phyloP scores from a whole-genome alignment of 2,797 vertebrate genomes.

The Ataeniobius toweri region DNA sequence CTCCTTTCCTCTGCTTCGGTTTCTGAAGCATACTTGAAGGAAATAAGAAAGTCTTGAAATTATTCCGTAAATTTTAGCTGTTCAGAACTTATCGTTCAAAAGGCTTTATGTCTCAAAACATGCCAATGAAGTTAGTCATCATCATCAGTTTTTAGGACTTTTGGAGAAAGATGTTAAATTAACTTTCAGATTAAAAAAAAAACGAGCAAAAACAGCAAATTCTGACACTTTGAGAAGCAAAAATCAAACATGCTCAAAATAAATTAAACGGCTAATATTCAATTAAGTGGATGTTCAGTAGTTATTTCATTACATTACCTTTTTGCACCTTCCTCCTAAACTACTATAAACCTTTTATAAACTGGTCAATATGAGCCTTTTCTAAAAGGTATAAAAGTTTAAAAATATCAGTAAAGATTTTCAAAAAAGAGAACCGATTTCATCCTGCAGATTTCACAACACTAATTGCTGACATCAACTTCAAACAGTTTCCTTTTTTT shows the following conservation, averaged over 20 bases:
- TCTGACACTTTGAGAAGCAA: too few species aligned
- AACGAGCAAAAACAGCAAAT: not conserved
- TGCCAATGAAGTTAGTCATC: not conserved
- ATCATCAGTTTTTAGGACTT: not conserved
- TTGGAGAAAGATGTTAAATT: not conserved
- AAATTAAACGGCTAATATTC: not conserved
- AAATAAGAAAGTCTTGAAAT: not conserved
- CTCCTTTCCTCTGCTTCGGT: not conserved
- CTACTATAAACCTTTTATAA: not conserved
- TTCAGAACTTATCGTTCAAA: not conserved
- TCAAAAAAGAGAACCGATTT: not conserved
- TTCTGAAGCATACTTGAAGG: not conserved
- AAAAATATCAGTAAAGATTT: not conserved
- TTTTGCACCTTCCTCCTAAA: not conserved
- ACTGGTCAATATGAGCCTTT: not conserved
- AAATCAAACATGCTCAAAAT: not conserved
- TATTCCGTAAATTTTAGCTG: not conserved
- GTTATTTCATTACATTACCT: not conserved
- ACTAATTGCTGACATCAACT: not conserved
- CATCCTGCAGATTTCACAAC: not conserved
- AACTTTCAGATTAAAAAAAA: not conserved
- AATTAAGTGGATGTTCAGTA: not conserved
- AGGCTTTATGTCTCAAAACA: not conserved
- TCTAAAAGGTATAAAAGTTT: not conserved
- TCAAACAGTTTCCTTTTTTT: not conserved